Evolutionary conservation across 2,113 vertebrate genomes (phyloP).

Genomic region (Tor tambroides): DNA sequence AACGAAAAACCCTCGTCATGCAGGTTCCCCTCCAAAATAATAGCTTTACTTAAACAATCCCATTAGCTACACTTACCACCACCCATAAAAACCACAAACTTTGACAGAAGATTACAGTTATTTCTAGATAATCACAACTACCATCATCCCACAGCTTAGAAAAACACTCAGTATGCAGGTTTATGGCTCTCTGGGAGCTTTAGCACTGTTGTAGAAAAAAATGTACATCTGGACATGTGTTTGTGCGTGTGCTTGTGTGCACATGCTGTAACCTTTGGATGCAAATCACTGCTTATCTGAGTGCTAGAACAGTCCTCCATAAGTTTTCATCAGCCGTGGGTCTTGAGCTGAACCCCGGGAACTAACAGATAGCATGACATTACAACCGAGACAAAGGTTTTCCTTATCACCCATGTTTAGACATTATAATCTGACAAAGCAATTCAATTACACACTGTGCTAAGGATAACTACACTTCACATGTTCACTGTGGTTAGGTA

Average conservation of each 20-base stretch:
- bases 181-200: slow-evolving; percentile 6
- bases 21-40: slow-evolving; percentile 17
- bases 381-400: slow-evolving; percentile 8
- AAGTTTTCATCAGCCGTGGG: not conserved
- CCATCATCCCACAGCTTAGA: slow-evolving; percentile 49
- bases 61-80: slow-evolving; percentile 38
- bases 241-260: not conserved
- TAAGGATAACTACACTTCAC: not conserved
- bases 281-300: slow-evolving; percentile 9
- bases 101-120: slow-evolving; percentile 57
- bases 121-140: slow-evolving; percentile 54
- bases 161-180: slow-evolving; percentile 29
- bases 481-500: not conserved
- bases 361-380: slow-evolving; percentile 3
- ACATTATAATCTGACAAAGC: slow-evolving; percentile 10
- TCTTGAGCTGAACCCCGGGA: not conserved
- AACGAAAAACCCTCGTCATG: slow-evolving; percentile 12
- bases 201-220: slow-evolving; percentile 6
- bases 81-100: slow-evolving; percentile 53
- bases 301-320: not conserved
- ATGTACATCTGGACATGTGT: slow-evolving; percentile 1
- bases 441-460: slow-evolving; percentile 1
- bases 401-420: slow-evolving; percentile 6
- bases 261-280: slow-evolving; percentile 32
- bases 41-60: slow-evolving; percentile 44